phyloP scores from a whole-genome alignment of 1,140 invertebrate species.

The Pseudobourletiella spinata region DNA sequence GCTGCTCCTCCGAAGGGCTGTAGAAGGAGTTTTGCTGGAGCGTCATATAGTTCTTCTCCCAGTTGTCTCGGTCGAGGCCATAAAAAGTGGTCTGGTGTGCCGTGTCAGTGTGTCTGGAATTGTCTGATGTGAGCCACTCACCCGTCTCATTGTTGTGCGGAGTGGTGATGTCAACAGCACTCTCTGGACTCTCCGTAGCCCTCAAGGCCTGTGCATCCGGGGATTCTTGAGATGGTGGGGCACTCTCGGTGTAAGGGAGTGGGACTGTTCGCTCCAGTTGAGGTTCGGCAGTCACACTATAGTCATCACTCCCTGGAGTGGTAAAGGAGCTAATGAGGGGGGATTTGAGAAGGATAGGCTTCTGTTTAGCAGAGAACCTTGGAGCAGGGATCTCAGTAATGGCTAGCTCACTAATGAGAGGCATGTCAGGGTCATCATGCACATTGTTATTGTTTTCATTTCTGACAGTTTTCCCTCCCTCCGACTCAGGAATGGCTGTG shows the following conservation, averaged over 20 bases:
- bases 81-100: neutral
- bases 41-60: constrained; percentile 34
- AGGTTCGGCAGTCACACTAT: no score
- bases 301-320: no score
- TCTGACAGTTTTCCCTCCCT: no score
- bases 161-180: neutral
- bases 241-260: no score
- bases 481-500: no score
- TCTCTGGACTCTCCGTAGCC: no score
- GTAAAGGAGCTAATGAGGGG: neutral
- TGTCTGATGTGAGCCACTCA: constrained; percentile 25
- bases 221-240: neutral
- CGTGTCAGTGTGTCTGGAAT: constrained; percentile 13
- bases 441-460: constrained; percentile 1
- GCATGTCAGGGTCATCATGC: neutral
- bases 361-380: neutral
- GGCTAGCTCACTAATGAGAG: neutral
- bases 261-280: no score
- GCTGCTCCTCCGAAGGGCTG: neutral
- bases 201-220: no score
- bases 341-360: neutral
- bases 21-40: constrained; percentile 28
- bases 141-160: constrained; percentile 7
- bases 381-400: neutral
- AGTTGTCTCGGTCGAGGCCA: constrained; percentile 10